phyloP scores from a whole-genome alignment of 2,888 invertebrate species.

The Eulithis prunata region DNA sequence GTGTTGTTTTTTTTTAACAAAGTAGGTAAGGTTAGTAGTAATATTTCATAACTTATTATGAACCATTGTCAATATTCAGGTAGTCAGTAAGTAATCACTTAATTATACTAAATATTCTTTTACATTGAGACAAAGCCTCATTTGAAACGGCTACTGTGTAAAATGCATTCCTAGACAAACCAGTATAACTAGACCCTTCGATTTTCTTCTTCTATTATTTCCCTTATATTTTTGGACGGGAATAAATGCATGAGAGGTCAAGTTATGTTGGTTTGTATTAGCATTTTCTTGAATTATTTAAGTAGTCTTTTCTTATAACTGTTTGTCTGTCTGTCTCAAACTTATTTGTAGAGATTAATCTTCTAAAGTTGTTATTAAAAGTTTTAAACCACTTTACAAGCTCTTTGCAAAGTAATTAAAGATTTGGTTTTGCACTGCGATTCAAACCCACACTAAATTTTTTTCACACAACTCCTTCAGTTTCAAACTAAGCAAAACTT shows the following conservation, averaged over 20 bases:
- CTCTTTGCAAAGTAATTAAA: too few species aligned
- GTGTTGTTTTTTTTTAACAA: too few species aligned
- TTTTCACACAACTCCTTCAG: too few species aligned
- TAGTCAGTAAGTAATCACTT: constrained; percentile 30
- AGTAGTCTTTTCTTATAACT: constrained; percentile 64
- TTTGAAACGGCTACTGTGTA: constrained; percentile 32
- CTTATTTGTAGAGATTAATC: too few species aligned
- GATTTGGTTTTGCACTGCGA: too few species aligned
- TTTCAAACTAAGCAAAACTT: too few species aligned
- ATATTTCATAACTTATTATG: constrained; percentile 1
- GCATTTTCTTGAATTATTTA: constrained; percentile 61
- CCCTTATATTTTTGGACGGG: constrained; percentile 21
- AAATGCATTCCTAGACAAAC: constrained; percentile 24
- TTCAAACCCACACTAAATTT: too few species aligned
- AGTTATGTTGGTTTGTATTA: constrained; percentile 38
- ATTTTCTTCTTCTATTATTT: constrained; percentile 15
- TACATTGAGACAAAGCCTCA: constrained; percentile 14
- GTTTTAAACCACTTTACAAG: too few species aligned
- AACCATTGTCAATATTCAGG: constrained; percentile 29
- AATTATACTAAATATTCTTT: constrained; percentile 35
- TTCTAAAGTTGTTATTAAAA: too few species aligned
- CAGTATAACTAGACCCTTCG: constrained; percentile 32
- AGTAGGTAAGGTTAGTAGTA: background rate
- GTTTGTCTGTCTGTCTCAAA: constrained; percentile 48
- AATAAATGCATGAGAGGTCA: constrained; percentile 39